Evolutionary conservation across 2,888 invertebrate species (phyloP), one percentile per base, ranked within the genome.

Genomic region (Eudasyphora cyanicolor): DNA sequence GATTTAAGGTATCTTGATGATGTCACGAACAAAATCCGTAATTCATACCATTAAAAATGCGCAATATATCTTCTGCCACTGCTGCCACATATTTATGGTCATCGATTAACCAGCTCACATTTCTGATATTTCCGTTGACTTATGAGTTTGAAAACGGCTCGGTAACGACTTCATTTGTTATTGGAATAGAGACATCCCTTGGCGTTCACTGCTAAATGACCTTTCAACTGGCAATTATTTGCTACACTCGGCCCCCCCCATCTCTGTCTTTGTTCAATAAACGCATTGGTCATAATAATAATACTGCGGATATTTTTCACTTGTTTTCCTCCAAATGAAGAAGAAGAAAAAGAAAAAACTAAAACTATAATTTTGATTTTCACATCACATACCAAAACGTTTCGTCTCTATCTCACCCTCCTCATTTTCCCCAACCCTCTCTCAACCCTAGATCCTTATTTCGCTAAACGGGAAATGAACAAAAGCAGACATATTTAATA

Each of bases 321-420:
- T 19, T 64, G 64, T 64, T 7, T 38, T 64, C 3, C 17, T 49
- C 49, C 38, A 45, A 17, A 2, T 19, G 49, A 10, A 49, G 17
- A 17, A 8, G 49, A n/a, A 3, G 57, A 57, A 1, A 27, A 49
- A 10, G 49, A 49, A 54, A 38, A 27, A 57, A 45, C 27, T 10
- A 21, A 64, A 67, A 67, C 67, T 67, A 67, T 67, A 67, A 67
- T 67, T 67, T 67, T 67, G 67, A 67, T 67, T 67, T 57, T 67
- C 67, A 38, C 67, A 42, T 67, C 67, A 67, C 67, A 67, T 67
- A 64, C 6, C 35, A 42, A 67, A 42, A 42, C 38, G 42, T 24
- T 67, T 19, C 14, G 60, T 60, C 60, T 60, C 10, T 57, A 4
- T 3, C 29, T 54, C 21, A n/a, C 60, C 14, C 14, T 17, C n/a